Evolutionary conservation across 2,113 vertebrate genomes (phyloP).

Genomic region (Egretta garzetta): DNA sequence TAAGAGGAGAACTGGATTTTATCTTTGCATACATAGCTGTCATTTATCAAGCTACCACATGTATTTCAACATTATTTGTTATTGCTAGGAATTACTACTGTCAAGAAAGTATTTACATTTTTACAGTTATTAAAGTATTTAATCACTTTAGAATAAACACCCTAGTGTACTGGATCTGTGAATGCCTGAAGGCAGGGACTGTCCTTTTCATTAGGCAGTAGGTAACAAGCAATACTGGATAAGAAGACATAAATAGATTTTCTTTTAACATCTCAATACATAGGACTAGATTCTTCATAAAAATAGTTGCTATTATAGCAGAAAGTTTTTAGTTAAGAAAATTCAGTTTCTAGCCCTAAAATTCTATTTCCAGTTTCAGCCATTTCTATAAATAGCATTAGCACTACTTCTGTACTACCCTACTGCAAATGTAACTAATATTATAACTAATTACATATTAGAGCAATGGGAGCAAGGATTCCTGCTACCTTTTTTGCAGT

Average conservation of each 20-base stretch:
- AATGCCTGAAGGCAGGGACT: background rate
- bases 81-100: background rate
- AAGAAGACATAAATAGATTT: background rate
- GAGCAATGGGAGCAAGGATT: background rate
- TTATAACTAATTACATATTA: background rate
- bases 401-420: background rate
- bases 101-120: background rate
- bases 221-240: background rate
- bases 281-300: background rate
- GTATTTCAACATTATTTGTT: background rate
- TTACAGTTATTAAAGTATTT: background rate
- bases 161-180: background rate
- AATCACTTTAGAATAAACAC: background rate
- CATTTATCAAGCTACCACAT: background rate
- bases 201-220: background rate
- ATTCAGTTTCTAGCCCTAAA: background rate
- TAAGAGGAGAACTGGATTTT: background rate
- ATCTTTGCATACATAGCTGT: background rate
- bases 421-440: background rate
- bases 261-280: background rate
- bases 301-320: background rate
- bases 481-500: background rate
- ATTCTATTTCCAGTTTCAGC: background rate
- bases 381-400: background rate
- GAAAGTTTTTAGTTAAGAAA: background rate